Conservation (phyloP, 2,888 invertebrate species). For the Cantharis lateralis region DNA sequence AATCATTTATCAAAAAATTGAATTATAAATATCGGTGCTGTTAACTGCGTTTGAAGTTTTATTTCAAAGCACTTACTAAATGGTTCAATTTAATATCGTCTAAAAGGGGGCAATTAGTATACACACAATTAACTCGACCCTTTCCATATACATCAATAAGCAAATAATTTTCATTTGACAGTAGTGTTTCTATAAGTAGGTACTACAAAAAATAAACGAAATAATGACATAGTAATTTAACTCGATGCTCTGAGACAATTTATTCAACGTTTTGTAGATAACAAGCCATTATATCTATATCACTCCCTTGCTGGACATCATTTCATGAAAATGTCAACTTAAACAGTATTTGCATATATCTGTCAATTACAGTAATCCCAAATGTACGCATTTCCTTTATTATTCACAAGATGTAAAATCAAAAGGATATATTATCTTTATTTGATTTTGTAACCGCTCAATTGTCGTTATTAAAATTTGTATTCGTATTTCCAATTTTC, state of each 20-base stretch:
- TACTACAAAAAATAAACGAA: neutral
- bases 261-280: neutral
- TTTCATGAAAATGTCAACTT: constrained; percentile 1
- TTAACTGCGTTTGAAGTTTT: neutral
- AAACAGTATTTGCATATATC: constrained; percentile 3
- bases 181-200: neutral
- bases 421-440: neutral
- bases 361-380: neutral
- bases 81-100: neutral
- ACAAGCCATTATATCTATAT: neutral
- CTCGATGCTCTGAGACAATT: neutral
- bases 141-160: neutral
- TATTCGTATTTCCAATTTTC: neutral
- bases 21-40: neutral
- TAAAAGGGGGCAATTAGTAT: neutral
- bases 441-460: neutral
- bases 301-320: neutral
- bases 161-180: neutral
- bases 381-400: neutral
- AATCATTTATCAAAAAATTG: neutral
- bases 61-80: neutral
- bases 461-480: neutral
- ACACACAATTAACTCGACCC: neutral
- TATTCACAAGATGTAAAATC: neutral
- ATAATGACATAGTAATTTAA: neutral